Conservation (phyloP, 2,797 vertebrate species). For the Echiichthys vipera region DNA sequence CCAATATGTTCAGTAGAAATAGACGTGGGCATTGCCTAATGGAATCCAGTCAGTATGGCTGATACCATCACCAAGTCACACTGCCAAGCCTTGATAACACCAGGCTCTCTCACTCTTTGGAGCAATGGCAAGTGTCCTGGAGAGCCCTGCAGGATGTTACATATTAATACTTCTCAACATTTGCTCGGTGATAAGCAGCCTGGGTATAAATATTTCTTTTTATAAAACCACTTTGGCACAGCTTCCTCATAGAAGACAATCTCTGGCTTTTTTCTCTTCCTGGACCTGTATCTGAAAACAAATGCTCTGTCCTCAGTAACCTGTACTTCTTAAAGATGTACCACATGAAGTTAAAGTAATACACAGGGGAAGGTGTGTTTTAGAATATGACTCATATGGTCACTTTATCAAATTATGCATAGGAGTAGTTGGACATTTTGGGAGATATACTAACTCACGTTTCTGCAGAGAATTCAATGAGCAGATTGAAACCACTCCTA, state of each 20-base stretch:
- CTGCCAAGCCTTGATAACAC: constrained; percentile 79
- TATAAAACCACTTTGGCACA: constrained; percentile 63
- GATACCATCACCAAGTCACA: constrained; percentile 80
- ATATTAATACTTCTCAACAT: constrained; percentile 83
- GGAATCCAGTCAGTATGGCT: constrained; percentile 78
- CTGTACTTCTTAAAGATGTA: constrained; percentile 36
- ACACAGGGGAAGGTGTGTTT: neutral
- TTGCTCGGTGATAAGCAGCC: constrained; percentile 75
- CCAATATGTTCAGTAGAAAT: constrained; percentile 77
- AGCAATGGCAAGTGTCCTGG: constrained; percentile 75
- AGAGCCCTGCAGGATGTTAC: constrained; percentile 79
- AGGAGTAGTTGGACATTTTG: neutral
- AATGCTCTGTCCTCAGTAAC: constrained; percentile 60
- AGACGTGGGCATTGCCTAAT: constrained; percentile 81
- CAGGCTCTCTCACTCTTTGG: constrained; percentile 63
- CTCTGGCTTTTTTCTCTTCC: constrained; percentile 55
- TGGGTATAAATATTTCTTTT: constrained; percentile 70
- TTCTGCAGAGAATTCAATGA: neutral
- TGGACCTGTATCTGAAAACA: constrained; percentile 54
- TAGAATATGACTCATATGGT: neutral
- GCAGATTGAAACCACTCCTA: neutral
- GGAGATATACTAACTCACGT: neutral
- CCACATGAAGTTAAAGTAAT: constrained; percentile 7
- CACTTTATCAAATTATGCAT: neutral
- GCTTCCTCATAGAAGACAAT: constrained; percentile 57